These are phyloP conservation scores for Micromussa lordhowensis DNA, from an alignment of 92 coral and sea anemone genomes.

Conservation along the genomic window DNA sequence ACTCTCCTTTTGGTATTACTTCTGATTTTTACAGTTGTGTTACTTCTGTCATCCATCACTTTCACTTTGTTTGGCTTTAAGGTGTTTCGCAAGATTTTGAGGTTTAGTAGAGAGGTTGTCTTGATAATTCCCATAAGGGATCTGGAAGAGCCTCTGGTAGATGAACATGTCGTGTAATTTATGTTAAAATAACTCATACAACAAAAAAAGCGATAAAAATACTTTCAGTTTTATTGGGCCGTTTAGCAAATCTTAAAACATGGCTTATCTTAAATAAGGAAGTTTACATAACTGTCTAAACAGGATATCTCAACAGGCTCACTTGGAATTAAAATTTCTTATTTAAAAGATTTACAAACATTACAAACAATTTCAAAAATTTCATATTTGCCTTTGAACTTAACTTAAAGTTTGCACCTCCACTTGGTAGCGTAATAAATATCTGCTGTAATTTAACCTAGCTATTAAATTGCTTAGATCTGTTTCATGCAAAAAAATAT, in stretches of 20 bases:
- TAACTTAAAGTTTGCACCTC: neutral
- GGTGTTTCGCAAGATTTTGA: conserved; percentile 52
- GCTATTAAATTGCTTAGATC: no score
- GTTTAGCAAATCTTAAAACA: no score
- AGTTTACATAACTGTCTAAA: no score
- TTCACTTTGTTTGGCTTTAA: conserved; percentile 60
- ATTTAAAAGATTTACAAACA: neutral
- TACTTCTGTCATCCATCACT: conserved; percentile 53
- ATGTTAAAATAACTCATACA: no score
- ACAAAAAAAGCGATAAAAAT: no score
- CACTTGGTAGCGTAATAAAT: neutral
- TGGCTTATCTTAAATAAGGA: no score
- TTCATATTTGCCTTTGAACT: neutral
- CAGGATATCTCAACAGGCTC: no score
- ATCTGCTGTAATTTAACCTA: neutral
- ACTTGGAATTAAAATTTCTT: neutral
- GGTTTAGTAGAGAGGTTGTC: conserved; percentile 45
- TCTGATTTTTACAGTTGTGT: conserved; percentile 45
- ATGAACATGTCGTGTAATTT: neutral
- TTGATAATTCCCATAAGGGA: conserved; percentile 56
- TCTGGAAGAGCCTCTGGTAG: conserved; percentile 9
- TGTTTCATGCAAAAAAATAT: no score
- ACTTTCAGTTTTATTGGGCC: no score
- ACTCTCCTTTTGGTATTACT: conserved; percentile 53
- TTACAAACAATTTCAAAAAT: neutral